These are phyloP conservation scores for Ameiurus melas DNA, from an alignment of 2,113 vertebrate species.

Conservation along the genomic window DNA sequence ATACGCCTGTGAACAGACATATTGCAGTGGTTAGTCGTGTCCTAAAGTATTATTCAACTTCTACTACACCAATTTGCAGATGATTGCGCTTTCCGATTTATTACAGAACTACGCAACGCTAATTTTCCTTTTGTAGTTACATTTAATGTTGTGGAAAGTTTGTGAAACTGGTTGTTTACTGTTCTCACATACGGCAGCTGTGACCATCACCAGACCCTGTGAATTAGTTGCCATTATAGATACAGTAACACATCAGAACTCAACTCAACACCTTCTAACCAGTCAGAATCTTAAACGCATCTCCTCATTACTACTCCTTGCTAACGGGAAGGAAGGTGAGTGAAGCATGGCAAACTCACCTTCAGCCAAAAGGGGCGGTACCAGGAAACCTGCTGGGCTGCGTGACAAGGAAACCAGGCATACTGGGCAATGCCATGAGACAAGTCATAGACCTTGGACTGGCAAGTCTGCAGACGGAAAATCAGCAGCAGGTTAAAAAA, in stretches of 20 bases:
- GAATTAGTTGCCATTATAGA: not conserved
- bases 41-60: not conserved
- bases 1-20: constrained; percentile 72
- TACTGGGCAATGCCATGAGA: constrained; percentile 89
- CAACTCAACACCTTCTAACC: not conserved
- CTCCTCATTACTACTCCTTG: not conserved
- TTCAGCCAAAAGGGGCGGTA: constrained; percentile 86
- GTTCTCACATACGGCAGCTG: not conserved
- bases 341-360: constrained; percentile 69
- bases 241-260: not conserved
- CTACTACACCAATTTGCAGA: not conserved
- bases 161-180: not conserved
- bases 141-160: not conserved
- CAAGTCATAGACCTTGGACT: constrained; percentile 91
- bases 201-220: not conserved
- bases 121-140: not conserved
- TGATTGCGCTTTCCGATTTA: not conserved
- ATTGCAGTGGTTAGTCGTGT: not conserved
- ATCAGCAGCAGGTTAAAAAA: not conserved
- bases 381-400: constrained; percentile 74
- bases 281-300: not conserved
- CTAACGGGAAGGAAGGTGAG: not conserved
- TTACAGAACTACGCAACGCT: not conserved
- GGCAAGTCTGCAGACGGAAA: constrained; percentile 76
- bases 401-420: constrained; percentile 91